phyloP scores from a whole-genome alignment of 2,888 invertebrate species.

The Sycophila texana region DNA sequence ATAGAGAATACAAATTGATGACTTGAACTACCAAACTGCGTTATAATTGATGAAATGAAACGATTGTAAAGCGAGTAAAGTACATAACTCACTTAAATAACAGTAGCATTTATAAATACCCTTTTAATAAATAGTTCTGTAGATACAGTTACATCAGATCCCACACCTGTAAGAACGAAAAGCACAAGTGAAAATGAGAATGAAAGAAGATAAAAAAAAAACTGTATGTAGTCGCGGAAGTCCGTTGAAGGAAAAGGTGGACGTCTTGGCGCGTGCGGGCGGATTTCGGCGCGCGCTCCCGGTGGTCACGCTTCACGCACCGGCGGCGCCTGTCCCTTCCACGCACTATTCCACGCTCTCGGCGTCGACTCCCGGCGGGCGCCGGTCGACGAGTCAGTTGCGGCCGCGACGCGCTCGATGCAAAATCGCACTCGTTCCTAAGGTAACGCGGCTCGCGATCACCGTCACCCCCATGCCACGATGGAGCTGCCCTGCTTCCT shows the following conservation, averaged over 20 bases:
- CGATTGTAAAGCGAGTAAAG: no score
- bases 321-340: constrained; percentile 74
- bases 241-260: constrained; percentile 56
- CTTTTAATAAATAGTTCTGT: no score
- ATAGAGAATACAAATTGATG: no score
- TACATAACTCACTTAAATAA: no score
- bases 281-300: constrained; percentile 64
- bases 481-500: no score
- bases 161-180: no score
- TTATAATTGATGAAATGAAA: no score
- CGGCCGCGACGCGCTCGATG: constrained; percentile 15
- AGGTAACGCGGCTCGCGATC: constrained; percentile 39
- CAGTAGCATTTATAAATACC: no score
- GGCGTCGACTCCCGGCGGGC: constrained; percentile 22
- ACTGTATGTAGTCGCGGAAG: constrained; percentile 20
- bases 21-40: no score
- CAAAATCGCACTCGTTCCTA: constrained; percentile 31
- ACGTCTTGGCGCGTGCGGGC: constrained; percentile 73
- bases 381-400: constrained; percentile 1
- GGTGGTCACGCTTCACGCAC: constrained; percentile 74
- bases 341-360: constrained; percentile 50
- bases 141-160: no score
- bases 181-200: constrained; percentile 28
- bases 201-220: constrained; percentile 49
- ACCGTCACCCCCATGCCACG: not conserved